phyloP scores from a whole-genome alignment of 2,113 vertebrate genomes.

The Sinocyclocheilus maitianheensis region DNA sequence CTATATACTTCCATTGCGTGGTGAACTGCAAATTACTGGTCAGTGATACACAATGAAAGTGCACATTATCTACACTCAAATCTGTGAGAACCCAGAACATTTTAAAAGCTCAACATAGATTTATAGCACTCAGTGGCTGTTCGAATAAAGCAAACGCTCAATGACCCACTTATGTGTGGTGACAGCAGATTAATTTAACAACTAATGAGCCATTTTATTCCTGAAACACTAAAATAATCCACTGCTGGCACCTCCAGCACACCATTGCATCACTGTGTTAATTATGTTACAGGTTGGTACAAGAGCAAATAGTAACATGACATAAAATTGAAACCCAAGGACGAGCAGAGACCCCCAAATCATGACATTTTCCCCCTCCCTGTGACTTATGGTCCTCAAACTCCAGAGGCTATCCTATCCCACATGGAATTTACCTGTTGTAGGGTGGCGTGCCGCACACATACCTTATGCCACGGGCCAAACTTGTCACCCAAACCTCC shows the following conservation, averaged over 20 bases:
- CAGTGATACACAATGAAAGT: not conserved
- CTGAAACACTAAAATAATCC: constrained; percentile 4
- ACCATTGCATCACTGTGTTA: not conserved
- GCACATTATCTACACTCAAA: not conserved
- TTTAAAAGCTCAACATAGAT: not conserved
- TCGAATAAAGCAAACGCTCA: not conserved
- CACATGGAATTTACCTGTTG: constrained; percentile 26
- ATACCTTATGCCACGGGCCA: constrained; percentile 71
- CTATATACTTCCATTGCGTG: not conserved
- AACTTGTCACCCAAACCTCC: constrained; percentile 66
- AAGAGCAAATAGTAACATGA: not conserved
- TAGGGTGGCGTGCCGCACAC: constrained; percentile 43
- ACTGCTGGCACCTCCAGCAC: not conserved
- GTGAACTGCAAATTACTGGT: constrained; percentile 3
- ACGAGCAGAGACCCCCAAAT: constrained; percentile 53
- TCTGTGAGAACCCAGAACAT: not conserved
- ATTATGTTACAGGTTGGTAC: not conserved
- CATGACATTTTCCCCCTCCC: constrained; percentile 41
- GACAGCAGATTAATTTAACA: too few relatives aligned
- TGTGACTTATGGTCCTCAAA: constrained; percentile 34
- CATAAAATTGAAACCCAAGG: constrained; percentile 44
- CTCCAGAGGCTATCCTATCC: constrained; percentile 40
- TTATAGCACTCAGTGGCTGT: not conserved
- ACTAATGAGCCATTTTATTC: not conserved
- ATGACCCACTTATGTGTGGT: too few relatives aligned